Evolutionary conservation across 2,113 vertebrate genomes (phyloP).

Genomic region (Chaetodon auriga): DNA sequence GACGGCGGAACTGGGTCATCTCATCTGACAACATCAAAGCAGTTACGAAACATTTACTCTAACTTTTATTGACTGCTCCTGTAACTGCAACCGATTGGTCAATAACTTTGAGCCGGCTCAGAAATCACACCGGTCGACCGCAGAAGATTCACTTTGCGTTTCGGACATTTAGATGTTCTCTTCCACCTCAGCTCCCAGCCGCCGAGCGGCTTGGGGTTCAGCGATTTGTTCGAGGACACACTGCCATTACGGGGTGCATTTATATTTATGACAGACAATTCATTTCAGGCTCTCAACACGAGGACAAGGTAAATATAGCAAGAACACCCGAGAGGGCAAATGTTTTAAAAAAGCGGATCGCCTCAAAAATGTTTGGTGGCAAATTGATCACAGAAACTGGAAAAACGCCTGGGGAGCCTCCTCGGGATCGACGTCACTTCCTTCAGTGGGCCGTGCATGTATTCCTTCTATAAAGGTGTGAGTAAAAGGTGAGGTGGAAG

Average conservation of each 20-base stretch:
- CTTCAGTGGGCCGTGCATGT: neutral
- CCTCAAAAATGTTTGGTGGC: neutral
- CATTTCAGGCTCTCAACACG: slow-evolving; percentile 43
- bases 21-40: slow-evolving; percentile 59
- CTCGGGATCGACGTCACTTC: neutral
- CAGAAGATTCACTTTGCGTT: slow-evolving; percentile 19
- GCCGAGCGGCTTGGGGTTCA: neutral
- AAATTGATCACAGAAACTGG: neutral
- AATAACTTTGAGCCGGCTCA: slow-evolving; percentile 21
- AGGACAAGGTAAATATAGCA: slow-evolving; percentile 48
- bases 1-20: slow-evolving; percentile 63
- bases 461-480: neutral
- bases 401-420: slow-evolving; percentile 3
- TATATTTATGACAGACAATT: slow-evolving; percentile 25
- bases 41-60: slow-evolving; percentile 58
- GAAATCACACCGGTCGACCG: slow-evolving; percentile 11
- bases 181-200: slow-evolving; percentile 10
- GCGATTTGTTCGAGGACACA: slow-evolving; percentile 17
- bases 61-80: slow-evolving; percentile 43
- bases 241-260: neutral
- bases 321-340: slow-evolving; percentile 3
- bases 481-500: neutral
- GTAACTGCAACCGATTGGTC: slow-evolving; percentile 26
- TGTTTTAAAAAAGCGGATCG: neutral
- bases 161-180: neutral